Base-by-base conservation (phyloP, 2,888 invertebrate genomes). In the Thera britannica region DNA sequence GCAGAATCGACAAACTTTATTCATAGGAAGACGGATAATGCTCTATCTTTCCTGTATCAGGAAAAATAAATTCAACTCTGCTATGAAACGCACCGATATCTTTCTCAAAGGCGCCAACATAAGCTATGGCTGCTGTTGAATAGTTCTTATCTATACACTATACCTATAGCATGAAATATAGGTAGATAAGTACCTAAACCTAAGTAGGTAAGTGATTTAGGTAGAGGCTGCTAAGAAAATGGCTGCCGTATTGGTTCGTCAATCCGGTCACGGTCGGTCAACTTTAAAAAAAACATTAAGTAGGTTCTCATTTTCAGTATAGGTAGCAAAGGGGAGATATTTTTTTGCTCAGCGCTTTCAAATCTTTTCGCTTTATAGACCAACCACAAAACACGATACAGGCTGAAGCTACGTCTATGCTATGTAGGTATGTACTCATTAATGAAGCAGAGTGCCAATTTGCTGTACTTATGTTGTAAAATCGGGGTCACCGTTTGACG, bases 21-120 rank as follows among this genome's bases (percentile, higher is more conserved):
- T 44, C 44, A 6, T 38, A 38, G 44, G 44, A 2, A 44, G 7
- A 44, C 44, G 6, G 5, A 44, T 44, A 7, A 44, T 44, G 2
- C 2, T 23, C 23, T 23, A 23, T 23, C 23, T 23, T 23, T 46
- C 2, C 44, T 44, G 44, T 9, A 46, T 9, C 38, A 48, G 48
- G 65, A 59, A 23, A 38, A 59, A 65, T 65, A 60, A 65, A 66
- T 66, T 61, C 56, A 57, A 35, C 56, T 61, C 60, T 61, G 60
- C 65, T 82, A 81, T 82, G 85, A 84, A 86, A 85, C 83, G 86
- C 83, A 87, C 80, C 85, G 83, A 83, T 46, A 46, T 9, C 23
- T 8, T 7, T 46, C 2, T 46, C 44, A 46, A 46, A 46, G 41
- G 9, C 44, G 44, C 44, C 9, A 46, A 46, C 44, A 23, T 9